Base-by-base conservation (phyloP, 2,797 vertebrate genomes). In the Champsocephalus gunnari region DNA sequence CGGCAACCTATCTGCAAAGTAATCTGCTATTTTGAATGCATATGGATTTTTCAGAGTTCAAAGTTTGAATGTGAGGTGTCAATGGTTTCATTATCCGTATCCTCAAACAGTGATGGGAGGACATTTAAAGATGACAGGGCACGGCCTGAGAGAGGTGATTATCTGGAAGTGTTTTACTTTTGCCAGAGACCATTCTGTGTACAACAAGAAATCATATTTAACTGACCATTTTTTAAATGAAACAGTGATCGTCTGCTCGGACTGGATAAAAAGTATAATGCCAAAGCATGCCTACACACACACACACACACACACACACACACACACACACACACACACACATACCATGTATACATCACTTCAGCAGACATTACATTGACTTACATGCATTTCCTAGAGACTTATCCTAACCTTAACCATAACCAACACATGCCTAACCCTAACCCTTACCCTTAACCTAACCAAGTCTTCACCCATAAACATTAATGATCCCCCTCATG, bases 1-100 rank as follows among this genome's bases (percentile, higher is more conserved):
- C 21, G 76, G 80, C 41, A 68, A 74, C 77, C 50, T 67, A 68
- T 89, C 81, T 84, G 71, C 68, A 57, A 77, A 79, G 81, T 72
- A 88, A 92, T 92, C 81, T 86, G 66, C 75, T 82, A 50, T 90
- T 92, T 86, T 86, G 80, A 91, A 92, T 78, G 73, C 50, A 44
- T 84, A 90, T 89, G 61, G 88, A 92, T 92, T 93, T 91, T 38
- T 72, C 78, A 90, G 77, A 21, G 21, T 21, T 92, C 86, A 88
- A 77, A 80, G 62, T 62, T 51, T 76, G 28, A 84, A 87, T 58
- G 76, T 71, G 75, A 58, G 32, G 68, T 77, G 84, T 86, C 87
- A 80, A 71, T 84, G 74, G 82, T 87, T 82, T 91, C 90, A 93
- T 93, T 86, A 84, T 83, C 80, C 24, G 8, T 80, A 71, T 79